A percentile compares a stretch with the other conserved stretches of the same genome.
These are phyloP conservation scores for Anabas testudineus DNA, from an alignment of 2,797 vertebrate species.

Conservation along the genomic window DNA sequence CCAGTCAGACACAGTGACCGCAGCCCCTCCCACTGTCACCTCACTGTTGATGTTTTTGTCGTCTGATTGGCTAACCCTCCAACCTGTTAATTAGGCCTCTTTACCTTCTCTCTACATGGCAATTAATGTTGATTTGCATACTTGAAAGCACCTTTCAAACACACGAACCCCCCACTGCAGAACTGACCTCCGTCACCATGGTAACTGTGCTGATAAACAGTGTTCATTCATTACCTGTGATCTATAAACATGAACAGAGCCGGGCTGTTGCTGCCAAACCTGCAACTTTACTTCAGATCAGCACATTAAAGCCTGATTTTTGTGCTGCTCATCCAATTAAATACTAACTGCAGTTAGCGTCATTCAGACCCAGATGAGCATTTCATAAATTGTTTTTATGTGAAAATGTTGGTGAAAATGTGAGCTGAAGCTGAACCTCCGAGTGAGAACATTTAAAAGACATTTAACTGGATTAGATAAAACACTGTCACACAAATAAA, in stretches of 20 bases:
- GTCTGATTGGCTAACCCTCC: constrained; percentile 43
- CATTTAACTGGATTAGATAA: too few relatives aligned
- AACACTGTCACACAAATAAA: too few relatives aligned
- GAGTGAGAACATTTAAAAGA: too few relatives aligned
- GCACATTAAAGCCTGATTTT: background rate
- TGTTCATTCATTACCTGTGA: constrained; percentile 20
- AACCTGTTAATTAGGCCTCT: constrained; percentile 61
- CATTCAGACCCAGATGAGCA: background rate
- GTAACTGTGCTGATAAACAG: constrained; percentile 51
- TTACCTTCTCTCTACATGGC: constrained; percentile 39
- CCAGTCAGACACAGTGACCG: background rate
- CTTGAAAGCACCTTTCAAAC: constrained; percentile 44
- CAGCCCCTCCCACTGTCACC: constrained; percentile 23
- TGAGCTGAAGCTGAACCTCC: too few relatives aligned
- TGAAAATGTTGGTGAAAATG: too few relatives aligned
- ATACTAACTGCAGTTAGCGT: background rate
- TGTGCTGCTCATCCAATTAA: background rate
- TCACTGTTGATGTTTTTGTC: constrained; percentile 13
- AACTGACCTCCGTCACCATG: constrained; percentile 45
- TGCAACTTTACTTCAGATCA: background rate
- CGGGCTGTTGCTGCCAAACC: background rate
- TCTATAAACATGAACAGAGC: too few relatives aligned
- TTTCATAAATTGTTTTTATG: background rate
- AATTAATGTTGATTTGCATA: constrained; percentile 71
- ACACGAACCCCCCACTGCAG: background rate